These are phyloP conservation scores for Cephus runcator DNA, from an alignment of 2,888 invertebrate genomes.

Conservation along the genomic window DNA sequence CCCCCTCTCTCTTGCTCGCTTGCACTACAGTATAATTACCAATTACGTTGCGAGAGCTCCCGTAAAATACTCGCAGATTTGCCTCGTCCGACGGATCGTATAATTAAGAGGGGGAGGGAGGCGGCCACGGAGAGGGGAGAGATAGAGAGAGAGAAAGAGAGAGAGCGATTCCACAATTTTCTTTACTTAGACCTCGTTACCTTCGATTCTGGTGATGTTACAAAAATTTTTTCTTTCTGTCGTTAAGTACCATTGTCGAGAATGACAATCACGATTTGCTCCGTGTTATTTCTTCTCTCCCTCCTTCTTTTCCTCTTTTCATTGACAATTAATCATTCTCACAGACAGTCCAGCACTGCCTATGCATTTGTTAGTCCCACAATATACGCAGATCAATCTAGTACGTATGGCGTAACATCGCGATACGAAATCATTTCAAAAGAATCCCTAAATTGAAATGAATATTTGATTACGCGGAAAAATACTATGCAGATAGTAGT, in stretches of 20 bases:
- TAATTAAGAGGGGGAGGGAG: not conserved
- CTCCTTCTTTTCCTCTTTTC: not conserved
- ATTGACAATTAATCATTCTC: not conserved
- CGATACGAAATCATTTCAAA: too few relatives aligned
- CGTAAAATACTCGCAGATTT: not conserved
- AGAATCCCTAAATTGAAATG: too few relatives aligned
- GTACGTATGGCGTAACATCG: too few relatives aligned
- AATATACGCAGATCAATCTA: not conserved
- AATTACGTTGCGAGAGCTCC: constrained; percentile 28
- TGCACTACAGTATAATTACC: constrained; percentile 32
- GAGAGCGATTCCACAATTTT: not conserved
- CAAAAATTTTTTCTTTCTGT: not conserved
- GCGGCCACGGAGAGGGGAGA: not conserved
- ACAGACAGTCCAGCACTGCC: not conserved
- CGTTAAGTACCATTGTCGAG: not conserved
- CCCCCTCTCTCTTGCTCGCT: constrained; percentile 9
- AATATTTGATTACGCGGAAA: too few relatives aligned
- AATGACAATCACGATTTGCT: not conserved
- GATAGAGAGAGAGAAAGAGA: not conserved
- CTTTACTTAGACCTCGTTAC: not conserved
- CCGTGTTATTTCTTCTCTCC: not conserved
- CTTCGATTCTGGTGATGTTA: not conserved
- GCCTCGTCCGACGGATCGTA: not conserved
- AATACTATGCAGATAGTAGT: too few relatives aligned
- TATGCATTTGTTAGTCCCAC: not conserved